Evolutionary conservation across 2,113 vertebrate species (phyloP), one percentile per base, ranked within the genome.

Genomic region (Osmerus eperlanus): DNA sequence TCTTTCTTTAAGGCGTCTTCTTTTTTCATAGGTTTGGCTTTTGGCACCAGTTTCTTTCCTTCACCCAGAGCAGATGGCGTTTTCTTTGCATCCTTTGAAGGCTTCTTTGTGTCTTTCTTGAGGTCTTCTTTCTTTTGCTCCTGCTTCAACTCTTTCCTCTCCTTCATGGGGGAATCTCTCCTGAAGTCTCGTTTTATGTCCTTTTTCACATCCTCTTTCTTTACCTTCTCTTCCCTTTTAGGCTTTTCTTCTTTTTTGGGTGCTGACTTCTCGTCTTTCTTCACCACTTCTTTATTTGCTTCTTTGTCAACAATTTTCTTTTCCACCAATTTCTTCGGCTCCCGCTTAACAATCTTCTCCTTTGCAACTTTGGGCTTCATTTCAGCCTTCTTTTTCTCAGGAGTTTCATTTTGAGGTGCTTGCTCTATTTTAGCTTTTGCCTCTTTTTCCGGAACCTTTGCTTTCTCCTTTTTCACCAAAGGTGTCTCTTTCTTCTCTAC

Each of bases 131-230:
- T 98, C 88, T 95, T 96, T 63, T 65, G 73, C 62, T 91, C 91
- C 84, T 95, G 95, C 81, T 95, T 98, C 61, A 97, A 96, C 65
- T 98, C 96, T 63, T 94, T 97, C 68, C 89, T 89, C 68, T 96
- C 95, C 76, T 94, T 98, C 85, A 89, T 72, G 0, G 89, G 85
- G 2, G 89, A 92, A 51, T 92, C 91, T 79, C 84, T 91, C 76
- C 92, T 96, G 11, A 93, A 61, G 47, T 96, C 95, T 72, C 88
- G 97, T 88, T 95, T 96, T 0, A 60, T 9, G 28, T 93, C 93
- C 76, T 96, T 98, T 76, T 91, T 88, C 36, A 89, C 70, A 5
- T 96, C 95, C 29, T 96, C 95, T 79, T 95, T 96, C 72, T 94
- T 97, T 3, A 92, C 72, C 66, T 89, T 89, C n/a, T 90, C 89